Base-by-base conservation (phyloP, 2,797 vertebrate genomes). In the Luscinia megarhynchos region DNA sequence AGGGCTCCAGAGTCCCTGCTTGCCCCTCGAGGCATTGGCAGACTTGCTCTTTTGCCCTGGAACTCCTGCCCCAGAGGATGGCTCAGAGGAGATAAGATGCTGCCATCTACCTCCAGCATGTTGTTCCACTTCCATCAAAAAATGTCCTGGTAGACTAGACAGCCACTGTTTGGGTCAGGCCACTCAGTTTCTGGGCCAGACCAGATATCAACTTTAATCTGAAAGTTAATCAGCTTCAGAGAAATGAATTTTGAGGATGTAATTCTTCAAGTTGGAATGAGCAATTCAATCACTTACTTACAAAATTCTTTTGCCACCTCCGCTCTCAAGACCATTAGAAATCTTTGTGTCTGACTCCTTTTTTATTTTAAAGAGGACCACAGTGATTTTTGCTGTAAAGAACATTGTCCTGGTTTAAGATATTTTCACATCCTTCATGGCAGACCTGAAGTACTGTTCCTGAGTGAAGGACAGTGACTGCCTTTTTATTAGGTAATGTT, bases 1-100 rank as follows among this genome's bases (percentile, higher is more conserved):
- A 29, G 57, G 21, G 6, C 30, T 50, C 58, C 2, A 0, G 74
- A 38, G 64, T 53, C 38, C 23, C 27, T 36, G 26, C 17, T 63
- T 13, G 3, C 27, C 74, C 32, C 68, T 87, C 26, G 8, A 59
- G 24, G 34, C 45, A 21, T 8, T 0, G 0, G 2, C 8, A 15
- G 10, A 59, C 70, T 34, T 45, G 17, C 15, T 80, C 0, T 38
- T 46, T 54, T 2, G 5, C 27, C 24, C 20, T 70, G 50, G 34
- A 61, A 20, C 38, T 70, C 32, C n/a, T 67, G 48, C 45, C 55
- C 9, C 3, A 1, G 18, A 34, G 11, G 46, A 50, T 43, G 64
- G 46, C 51, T 34, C 36, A 32, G 46, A 41, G 23, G 55, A 73
- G 26, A 3, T 43, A 13, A 70, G 30, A 16, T 0, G 2, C 45